These are phyloP conservation scores for Struthidea cinerea DNA, from an alignment of 2,113 vertebrate genomes.

Conservation along the genomic window DNA sequence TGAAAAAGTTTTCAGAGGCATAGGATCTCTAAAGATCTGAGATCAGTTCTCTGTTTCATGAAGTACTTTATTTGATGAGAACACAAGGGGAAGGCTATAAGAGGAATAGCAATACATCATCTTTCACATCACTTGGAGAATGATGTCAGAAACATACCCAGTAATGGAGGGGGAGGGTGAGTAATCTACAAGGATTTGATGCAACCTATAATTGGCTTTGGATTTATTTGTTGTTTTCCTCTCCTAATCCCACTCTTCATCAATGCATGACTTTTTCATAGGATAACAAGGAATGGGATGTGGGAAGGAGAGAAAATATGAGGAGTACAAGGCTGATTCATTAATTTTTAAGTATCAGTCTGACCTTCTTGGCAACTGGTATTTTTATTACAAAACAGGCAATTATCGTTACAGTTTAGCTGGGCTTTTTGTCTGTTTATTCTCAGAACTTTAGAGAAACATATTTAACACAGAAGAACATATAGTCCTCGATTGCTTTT, in stretches of 20 bases:
- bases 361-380: background rate
- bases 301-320: background rate
- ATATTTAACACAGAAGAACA: background rate
- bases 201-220: background rate
- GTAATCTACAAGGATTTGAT: background rate
- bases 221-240: background rate
- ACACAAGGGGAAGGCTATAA: background rate
- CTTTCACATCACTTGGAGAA: background rate
- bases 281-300: background rate
- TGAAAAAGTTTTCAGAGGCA: background rate
- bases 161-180: background rate
- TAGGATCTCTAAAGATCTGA: background rate
- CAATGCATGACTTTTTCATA: background rate
- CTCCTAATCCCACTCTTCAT: background rate
- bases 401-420: background rate
- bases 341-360: background rate
- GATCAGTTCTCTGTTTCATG: background rate
- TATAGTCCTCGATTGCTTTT: background rate
- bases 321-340: background rate
- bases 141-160: background rate
- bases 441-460: background rate
- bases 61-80: background rate
- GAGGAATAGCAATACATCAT: background rate
- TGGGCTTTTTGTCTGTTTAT: background rate
- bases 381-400: background rate